Base-by-base conservation (phyloP, 23 tunicate genomes). In the Halocynthia roretzi region DNA sequence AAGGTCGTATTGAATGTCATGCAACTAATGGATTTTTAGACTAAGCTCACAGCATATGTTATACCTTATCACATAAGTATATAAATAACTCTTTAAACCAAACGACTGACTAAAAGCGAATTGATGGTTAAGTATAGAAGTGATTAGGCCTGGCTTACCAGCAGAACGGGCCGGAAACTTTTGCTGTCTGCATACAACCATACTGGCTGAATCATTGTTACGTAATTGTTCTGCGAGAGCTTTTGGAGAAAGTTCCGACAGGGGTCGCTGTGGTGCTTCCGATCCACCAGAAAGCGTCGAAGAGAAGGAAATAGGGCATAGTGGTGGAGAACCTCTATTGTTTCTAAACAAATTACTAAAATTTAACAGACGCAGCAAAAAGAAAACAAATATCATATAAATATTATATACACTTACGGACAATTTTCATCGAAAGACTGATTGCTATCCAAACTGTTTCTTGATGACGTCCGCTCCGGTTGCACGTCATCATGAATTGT, bases 151-250 rank as follows among this genome's bases (percentile, higher is more conserved):
- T 31, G 44, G 44, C 71, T 61, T n/a, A 80, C 83, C 83, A 40
- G 80, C 7, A 49, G 53, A 67, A 2, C 88, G 71, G 10, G 80
- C 31, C 23, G 15, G 14, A 74, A 50, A 74, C 56, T 74, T 74
- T 50, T 52, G 78, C 21, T 74, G 78, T 18, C 78, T 74, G n/a
- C 64, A 76, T 49, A 89, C 96, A 49, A 89, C 96, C 96, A 89
- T 89, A 69, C 96, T 89, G 7, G 96, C 96, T 2, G 83, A 89
- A 54, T 83, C 96, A 52, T 71, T 83, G 82, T 76, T 75, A 7
- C 88, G 88, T 19, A 89, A 56, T 54, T 84, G 96, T 50, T 89
- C 86, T n/a, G 96, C 96, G 40, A 89, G 82, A 10, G 96, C 66
- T 61, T 89, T 67, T 12, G 88, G 88, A 18, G 96, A 89, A 19